Evolutionary conservation across 2,888 invertebrate genomes (phyloP).

Genomic region (Pseudolycoriella hygida): DNA sequence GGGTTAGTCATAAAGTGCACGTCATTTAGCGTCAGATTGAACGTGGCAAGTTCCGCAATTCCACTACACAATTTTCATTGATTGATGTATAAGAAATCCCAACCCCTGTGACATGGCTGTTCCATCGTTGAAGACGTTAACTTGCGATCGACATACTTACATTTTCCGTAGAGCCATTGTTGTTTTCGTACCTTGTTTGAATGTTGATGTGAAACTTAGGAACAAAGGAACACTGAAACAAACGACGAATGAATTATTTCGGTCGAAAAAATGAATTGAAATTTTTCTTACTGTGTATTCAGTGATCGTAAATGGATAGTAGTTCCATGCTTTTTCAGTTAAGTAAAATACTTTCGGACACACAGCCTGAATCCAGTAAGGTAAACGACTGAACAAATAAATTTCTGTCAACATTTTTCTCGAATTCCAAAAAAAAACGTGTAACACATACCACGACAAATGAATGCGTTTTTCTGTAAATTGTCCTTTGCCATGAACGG

Average conservation of each 20-base stretch:
- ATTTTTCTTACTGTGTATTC: slow-evolving; percentile 47
- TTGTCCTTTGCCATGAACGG: slow-evolving; percentile 64
- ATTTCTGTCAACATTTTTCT: too few relatives aligned
- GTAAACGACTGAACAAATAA: slow-evolving; percentile 47
- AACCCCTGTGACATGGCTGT: too few relatives aligned
- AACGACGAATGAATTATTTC: slow-evolving; percentile 6
- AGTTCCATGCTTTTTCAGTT: slow-evolving; percentile 90
- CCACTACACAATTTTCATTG: too few relatives aligned
- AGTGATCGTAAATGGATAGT: slow-evolving; percentile 79
- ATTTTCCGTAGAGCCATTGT: slow-evolving; percentile 74
- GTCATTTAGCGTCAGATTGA: too few relatives aligned
- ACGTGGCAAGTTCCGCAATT: too few relatives aligned
- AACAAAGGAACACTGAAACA: slow-evolving; percentile 72
- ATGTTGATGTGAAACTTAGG: slow-evolving; percentile 73
- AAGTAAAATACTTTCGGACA: slow-evolving; percentile 83
- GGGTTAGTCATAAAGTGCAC: too few relatives aligned
- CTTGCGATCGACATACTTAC: slow-evolving; percentile 39
- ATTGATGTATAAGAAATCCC: too few relatives aligned
- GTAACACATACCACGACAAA: slow-evolving; percentile 50
- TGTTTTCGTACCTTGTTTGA: slow-evolving; percentile 78
- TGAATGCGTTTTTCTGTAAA: slow-evolving; percentile 83
- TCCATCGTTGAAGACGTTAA: too few relatives aligned
- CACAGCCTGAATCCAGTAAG: slow-evolving; percentile 75
- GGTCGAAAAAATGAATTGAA: not conserved
- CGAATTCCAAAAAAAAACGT: not conserved